phyloP scores from a whole-genome alignment of 2,888 invertebrate species.

The Kryphioiulus occultus region DNA sequence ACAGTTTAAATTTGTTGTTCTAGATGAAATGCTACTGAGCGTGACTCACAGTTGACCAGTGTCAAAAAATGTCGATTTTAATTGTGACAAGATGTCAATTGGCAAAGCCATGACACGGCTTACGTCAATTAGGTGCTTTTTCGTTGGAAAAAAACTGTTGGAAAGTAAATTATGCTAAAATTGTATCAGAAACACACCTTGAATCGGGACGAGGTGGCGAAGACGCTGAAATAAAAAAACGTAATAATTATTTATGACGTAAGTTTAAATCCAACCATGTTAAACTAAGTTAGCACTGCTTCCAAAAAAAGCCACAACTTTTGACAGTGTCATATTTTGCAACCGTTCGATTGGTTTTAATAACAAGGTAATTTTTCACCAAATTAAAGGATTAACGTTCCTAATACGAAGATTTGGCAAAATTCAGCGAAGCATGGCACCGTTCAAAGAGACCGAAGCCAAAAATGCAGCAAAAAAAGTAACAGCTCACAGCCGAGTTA shows the following conservation, averaged over 20 bases:
- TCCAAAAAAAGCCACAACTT: background rate
- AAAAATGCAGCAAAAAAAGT: background rate
- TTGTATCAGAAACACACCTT: background rate
- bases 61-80: slow-evolving; percentile 3
- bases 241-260: background rate
- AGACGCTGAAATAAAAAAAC: slow-evolving; percentile 12
- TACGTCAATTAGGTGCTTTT: background rate
- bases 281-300: background rate
- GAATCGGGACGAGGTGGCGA: background rate
- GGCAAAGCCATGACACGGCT: background rate
- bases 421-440: background rate
- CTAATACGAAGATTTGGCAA: background rate
- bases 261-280: background rate
- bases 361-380: background rate
- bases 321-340: background rate
- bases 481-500: background rate
- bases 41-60: background rate
- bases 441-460: background rate
- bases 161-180: background rate
- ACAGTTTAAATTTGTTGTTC: background rate
- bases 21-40: background rate
- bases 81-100: background rate
- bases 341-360: background rate
- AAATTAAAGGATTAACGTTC: background rate
- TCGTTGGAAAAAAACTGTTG: background rate